Evolutionary conservation across 2,113 vertebrate species (phyloP).

Genomic region (Peromyscus maniculatus): DNA sequence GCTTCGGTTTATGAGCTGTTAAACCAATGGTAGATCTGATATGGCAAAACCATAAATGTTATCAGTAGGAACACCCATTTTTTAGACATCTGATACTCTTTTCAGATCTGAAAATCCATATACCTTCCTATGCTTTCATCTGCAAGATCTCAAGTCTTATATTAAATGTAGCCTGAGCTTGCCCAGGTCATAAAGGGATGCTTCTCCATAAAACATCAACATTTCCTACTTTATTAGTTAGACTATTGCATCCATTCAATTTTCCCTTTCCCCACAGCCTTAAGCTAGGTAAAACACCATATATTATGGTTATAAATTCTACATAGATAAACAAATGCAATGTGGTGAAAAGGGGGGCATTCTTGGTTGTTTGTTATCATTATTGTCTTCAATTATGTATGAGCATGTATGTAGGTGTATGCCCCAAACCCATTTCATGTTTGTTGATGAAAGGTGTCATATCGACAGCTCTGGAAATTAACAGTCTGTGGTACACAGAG

Average conservation of each 20-base stretch:
- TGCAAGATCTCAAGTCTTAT: neutral
- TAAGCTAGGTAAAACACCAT: neutral
- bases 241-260: neutral
- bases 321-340: conserved; percentile 48
- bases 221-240: conserved; percentile 8
- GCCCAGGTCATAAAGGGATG: neutral
- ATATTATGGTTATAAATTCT: conserved; percentile 17
- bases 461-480: conserved; percentile 29
- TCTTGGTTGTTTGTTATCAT: neutral
- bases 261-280: neutral
- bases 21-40: conserved; percentile 76
- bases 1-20: conserved; percentile 87
- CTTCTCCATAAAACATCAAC: neutral
- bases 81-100: conserved; percentile 37
- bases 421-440: neutral
- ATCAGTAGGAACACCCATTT: conserved; percentile 73
- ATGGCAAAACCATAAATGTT: conserved; percentile 70
- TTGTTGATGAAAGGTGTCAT: conserved; percentile 10
- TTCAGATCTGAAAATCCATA: neutral
- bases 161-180: neutral
- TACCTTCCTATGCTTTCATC: neutral
- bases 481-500: neutral
- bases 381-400: neutral
- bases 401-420: neutral
- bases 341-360: neutral